phyloP scores from a whole-genome alignment of 2,888 invertebrate genomes.

The Patella caerulea region DNA sequence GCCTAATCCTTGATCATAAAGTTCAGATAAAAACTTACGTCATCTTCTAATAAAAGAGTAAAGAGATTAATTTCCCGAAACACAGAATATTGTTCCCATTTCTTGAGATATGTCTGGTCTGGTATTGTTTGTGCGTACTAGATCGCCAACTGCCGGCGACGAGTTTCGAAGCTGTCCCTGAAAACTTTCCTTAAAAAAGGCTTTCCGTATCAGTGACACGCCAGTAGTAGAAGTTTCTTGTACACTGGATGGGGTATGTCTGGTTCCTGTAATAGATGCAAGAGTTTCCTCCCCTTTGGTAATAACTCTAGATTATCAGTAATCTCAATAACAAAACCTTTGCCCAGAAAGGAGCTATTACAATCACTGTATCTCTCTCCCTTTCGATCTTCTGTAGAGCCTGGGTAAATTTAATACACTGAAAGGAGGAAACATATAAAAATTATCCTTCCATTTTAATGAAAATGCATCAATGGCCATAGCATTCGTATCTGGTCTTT shows the following conservation, averaged over 20 bases:
- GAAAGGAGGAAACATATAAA: conserved; percentile 4
- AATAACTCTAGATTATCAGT: too few species aligned
- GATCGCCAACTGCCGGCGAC: conserved; percentile 15
- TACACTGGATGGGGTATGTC: conserved; percentile 20
- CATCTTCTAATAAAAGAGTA: conserved; percentile 15
- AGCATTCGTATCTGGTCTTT: conserved; percentile 29
- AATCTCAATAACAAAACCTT: conserved; percentile 26
- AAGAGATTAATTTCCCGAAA: conserved; percentile 19
- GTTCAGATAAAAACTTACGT: conserved; percentile 23
- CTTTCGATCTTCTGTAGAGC: conserved; percentile 25
- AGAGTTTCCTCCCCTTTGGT: too few species aligned
- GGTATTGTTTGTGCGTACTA: conserved; percentile 22
- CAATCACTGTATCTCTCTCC: conserved; percentile 22
- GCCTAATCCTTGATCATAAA: conserved; percentile 17
- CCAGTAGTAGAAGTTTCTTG: conserved; percentile 18
- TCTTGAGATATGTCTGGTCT: conserved; percentile 15
- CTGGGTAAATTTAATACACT: conserved; percentile 22
- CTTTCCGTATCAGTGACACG: conserved; percentile 21
- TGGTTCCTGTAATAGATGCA: conserved; percentile 7
- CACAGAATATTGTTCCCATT: conserved; percentile 24
- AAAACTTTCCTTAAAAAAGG: conserved; percentile 19
- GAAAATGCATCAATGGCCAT: conserved; percentile 28
- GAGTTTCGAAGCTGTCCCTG: conserved; percentile 18
- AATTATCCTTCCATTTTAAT: conserved; percentile 17
- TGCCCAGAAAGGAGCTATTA: conserved; percentile 24